A percentile compares a stretch with the other conserved stretches of the same genome.
phyloP scores from a whole-genome alignment of 1,140 invertebrate genomes.

The Lamellibrachia luymesi region DNA sequence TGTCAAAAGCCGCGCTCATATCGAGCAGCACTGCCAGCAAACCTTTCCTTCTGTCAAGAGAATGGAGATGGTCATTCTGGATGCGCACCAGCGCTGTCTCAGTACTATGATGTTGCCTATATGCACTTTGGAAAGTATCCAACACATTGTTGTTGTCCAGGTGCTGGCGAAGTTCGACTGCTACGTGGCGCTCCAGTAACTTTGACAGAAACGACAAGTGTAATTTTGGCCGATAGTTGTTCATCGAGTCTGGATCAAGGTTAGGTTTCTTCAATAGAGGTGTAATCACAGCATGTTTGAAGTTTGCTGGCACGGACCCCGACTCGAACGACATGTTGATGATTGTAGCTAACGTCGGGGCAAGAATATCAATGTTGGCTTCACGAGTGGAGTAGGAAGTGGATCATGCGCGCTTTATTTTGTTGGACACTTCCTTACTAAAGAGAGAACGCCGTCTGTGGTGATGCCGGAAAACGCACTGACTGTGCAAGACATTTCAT shows the following conservation, averaged over 20 bases:
- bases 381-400: not conserved
- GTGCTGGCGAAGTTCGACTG: not conserved
- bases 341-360: not conserved
- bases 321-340: not conserved
- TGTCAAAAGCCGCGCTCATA: not conserved
- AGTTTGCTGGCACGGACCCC: not conserved
- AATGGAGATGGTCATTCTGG: not conserved
- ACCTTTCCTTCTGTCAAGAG: not conserved
- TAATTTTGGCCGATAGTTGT: not conserved
- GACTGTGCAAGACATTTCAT: no score
- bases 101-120: no score
- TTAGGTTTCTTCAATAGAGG: conserved; percentile 6
- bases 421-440: not conserved
- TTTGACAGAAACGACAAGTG: not conserved
- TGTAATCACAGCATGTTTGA: not conserved
- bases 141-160: no score
- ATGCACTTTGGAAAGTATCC: no score
- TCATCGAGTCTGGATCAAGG: not conserved
- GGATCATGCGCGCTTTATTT: not conserved
- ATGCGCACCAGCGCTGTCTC: not conserved
- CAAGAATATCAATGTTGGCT: not conserved
- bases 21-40: not conserved
- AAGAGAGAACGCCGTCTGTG: not conserved
- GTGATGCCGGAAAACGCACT: not conserved
- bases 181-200: not conserved